A percentile compares a stretch with the other conserved stretches of the same genome.
Conservation (phyloP, 2,797 vertebrate species). For the Streptopelia turtur region DNA sequence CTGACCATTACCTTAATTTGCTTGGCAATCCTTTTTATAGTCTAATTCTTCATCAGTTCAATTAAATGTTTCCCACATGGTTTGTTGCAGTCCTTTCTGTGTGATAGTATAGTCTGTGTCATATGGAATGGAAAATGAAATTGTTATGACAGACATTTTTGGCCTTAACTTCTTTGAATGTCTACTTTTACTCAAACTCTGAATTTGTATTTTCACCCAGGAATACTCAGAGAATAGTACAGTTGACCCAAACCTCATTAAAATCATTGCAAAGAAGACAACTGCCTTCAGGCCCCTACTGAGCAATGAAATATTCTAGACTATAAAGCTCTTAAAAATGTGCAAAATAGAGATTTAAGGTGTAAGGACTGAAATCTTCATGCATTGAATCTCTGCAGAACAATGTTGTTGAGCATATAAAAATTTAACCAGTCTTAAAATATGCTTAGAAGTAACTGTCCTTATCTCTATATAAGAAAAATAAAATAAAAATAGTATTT, state of each 20-base stretch:
- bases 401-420: not conserved
- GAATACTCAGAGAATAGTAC: not conserved
- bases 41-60: not conserved
- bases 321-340: not conserved
- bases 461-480: not conserved
- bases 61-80: not conserved
- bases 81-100: not conserved
- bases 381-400: not conserved
- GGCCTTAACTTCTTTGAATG: not conserved
- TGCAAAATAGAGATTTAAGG: slow-evolving; percentile 1
- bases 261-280: not conserved
- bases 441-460: not conserved
- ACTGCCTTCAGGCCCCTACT: not conserved
- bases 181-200: not conserved
- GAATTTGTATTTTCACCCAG: not conserved
- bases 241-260: not conserved
- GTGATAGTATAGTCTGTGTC: not conserved
- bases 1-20: not conserved
- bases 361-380: not conserved
- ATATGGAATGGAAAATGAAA: not conserved
- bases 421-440: not conserved
- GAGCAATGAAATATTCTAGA: not conserved
- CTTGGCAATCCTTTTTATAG: not conserved
- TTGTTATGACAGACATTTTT: not conserved
- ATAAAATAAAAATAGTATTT: not conserved